Base-by-base conservation (phyloP, 2,113 vertebrate species). In the Perccottus glenii region DNA sequence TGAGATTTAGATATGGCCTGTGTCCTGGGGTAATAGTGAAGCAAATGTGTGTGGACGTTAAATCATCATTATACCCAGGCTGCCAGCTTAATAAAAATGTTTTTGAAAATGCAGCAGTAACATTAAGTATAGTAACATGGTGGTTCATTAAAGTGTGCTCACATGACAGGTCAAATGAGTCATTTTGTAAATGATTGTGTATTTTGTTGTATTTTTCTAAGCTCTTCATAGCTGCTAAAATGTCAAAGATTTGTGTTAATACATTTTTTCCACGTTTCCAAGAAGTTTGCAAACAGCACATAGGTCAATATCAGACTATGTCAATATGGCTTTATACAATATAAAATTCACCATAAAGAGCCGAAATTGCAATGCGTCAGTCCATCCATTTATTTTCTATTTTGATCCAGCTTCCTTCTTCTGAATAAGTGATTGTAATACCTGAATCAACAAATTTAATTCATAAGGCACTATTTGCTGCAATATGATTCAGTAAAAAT, bases 21-120 rank as follows among this genome's bases (percentile, higher is more conserved):
- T 86, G 72, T 83, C 77, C 68, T 0, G n/a, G 58, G 68, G 83
- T 75, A 85, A 87, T 87, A 82, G 87, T 85, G 82, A 88, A 71
- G 74, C 67, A 81, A 80, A 67, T 81, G 51, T 73, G 70, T 49
- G 7, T 9, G 52, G 52, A 55, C 52, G 36, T 52, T 52, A 27
- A 27, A 52, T 33, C 32, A 36, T 55, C 52, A 38, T 36, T 55
- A 36, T 9, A 38, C 8, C 48, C 49, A n/a, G 33, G 11, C 32
- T 27, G 35, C 51, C 51, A 35, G 50, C 50, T 19, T 8, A 40
- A 40, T 40, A 40, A 50, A 27, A 19, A 27, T 9, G 44, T 10
- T 46, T 46, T 46, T 46, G 44, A 46, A 12, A 46, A 46, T 11
- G 44, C 11, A 2, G 11, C 11, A 46, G 10, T 11, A 10, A 2